Evolutionary conservation across 1,140 invertebrate genomes (phyloP).

Genomic region (Calephelis virginiensis): DNA sequence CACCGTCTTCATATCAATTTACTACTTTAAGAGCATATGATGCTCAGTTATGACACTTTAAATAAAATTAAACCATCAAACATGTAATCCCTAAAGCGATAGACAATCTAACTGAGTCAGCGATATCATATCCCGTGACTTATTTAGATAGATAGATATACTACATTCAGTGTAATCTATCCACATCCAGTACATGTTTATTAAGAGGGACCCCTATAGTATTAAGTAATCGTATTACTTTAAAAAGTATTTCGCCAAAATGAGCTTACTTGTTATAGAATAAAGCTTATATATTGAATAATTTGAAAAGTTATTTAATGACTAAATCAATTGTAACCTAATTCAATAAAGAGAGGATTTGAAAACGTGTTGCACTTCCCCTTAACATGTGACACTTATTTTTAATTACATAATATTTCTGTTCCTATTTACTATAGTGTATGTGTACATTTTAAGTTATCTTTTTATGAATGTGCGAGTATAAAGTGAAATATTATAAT

Average conservation of each 20-base stretch:
- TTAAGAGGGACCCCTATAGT: constrained; percentile 4
- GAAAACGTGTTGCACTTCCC: not conserved
- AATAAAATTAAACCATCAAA: no score
- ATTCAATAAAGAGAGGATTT: not conserved
- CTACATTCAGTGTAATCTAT: not conserved
- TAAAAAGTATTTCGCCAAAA: constrained; percentile 4
- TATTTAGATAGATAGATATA: not conserved
- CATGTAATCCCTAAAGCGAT: no score
- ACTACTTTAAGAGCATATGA: no score
- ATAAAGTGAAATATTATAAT: not conserved
- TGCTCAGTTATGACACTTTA: no score
- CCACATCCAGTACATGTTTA: not conserved
- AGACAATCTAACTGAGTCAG: no score
- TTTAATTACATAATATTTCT: no score
- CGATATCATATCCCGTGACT: not conserved
- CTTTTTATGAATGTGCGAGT: not conserved
- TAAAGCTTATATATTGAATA: constrained; percentile 8
- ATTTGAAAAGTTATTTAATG: constrained; percentile 4
- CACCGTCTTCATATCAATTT: not conserved
- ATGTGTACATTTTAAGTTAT: not conserved
- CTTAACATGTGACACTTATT: no score
- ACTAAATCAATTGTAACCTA: not conserved
- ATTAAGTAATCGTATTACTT: constrained; percentile 10
- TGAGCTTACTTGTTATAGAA: constrained; percentile 13
- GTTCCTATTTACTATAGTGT: no score